These are phyloP conservation scores for Pseudorhombus dupliciocellatus DNA, from an alignment of 2,113 vertebrate genomes.

Conservation along the genomic window DNA sequence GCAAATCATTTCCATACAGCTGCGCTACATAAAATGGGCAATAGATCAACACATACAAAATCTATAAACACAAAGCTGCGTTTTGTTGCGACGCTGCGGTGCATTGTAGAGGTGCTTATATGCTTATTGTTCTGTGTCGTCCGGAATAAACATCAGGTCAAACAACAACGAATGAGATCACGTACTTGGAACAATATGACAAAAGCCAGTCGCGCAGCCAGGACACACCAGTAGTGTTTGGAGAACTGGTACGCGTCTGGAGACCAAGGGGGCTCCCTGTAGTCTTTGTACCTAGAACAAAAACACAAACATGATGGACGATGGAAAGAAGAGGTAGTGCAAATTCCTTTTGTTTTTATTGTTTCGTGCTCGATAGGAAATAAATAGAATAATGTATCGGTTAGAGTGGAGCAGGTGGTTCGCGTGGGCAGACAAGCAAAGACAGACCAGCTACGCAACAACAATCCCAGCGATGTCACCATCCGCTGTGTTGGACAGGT, in stretches of 20 bases:
- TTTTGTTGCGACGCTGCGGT: background rate
- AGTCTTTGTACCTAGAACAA: conserved; percentile 93
- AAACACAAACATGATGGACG: background rate
- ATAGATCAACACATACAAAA: background rate
- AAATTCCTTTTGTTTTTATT: background rate
- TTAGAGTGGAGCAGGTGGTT: background rate
- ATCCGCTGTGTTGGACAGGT: background rate
- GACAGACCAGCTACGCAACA: background rate
- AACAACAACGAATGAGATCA: conserved; percentile 9
- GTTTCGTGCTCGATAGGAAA: background rate
- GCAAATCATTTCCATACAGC: background rate
- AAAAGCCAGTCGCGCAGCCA: conserved; percentile 93
- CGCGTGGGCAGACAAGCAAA: too few species aligned
- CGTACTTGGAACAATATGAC: conserved; percentile 96
- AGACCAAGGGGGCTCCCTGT: conserved; percentile 95
- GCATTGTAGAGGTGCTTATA: background rate
- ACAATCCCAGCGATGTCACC: background rate
- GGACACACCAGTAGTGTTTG: conserved; percentile 94
- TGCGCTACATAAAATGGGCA: fast-evolving
- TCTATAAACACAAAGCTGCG: background rate
- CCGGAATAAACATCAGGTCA: background rate
- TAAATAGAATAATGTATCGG: background rate
- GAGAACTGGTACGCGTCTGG: conserved; percentile 89
- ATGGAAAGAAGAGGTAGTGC: background rate
- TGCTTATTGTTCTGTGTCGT: background rate